These are phyloP conservation scores for Protophormia terraenovae DNA, from an alignment of 2,888 invertebrate species.

Conservation along the genomic window DNA sequence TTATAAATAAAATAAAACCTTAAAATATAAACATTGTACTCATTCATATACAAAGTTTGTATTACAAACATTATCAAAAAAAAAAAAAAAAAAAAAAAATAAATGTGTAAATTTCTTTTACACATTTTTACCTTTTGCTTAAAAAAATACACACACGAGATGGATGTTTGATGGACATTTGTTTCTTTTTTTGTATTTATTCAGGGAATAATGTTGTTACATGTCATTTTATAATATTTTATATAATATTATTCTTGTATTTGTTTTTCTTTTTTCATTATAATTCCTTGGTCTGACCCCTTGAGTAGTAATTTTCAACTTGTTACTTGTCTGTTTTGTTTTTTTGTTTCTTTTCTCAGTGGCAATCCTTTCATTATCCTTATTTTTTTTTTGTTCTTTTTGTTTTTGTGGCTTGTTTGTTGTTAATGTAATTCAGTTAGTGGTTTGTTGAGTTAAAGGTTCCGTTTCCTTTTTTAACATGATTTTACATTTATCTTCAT, in stretches of 20 bases:
- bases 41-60: no score
- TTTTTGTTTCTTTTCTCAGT: not conserved
- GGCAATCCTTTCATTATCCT: slow-evolving; percentile 23
- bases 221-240: not conserved
- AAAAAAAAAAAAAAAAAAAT: no score
- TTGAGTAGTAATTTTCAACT: slow-evolving; percentile 28
- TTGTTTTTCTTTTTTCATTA: not conserved
- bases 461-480: slow-evolving; percentile 5
- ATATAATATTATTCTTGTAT: not conserved
- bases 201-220: not conserved
- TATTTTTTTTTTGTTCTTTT: not conserved
- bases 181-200: not conserved
- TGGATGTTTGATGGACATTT: slow-evolving; percentile 3
- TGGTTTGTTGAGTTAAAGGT: not conserved
- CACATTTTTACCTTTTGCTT: not conserved
- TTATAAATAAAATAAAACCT: slow-evolving; percentile 4
- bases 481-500: slow-evolving; percentile 42
- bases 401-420: not conserved
- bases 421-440: no score
- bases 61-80: no score
- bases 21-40: not conserved
- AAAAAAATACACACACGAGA: not conserved
- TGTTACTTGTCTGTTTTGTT: slow-evolving; percentile 36
- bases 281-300: not conserved
- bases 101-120: no score